Evolutionary conservation across 2,888 invertebrate genomes (phyloP).

Genomic region (Therioaphis trifolii): DNA sequence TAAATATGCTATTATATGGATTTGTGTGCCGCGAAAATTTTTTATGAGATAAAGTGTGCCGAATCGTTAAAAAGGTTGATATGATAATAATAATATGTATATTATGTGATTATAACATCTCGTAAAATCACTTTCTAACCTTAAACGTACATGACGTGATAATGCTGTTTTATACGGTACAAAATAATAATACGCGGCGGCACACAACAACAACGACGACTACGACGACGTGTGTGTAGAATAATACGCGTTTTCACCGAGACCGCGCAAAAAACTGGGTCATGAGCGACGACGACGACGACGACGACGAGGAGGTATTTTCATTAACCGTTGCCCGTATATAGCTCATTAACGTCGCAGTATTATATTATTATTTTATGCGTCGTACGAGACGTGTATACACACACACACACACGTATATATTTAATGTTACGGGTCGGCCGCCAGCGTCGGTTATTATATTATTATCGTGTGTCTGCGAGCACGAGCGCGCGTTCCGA

Average conservation of each 20-base stretch:
- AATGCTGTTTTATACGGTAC: background rate
- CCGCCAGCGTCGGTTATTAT: constrained; percentile 10
- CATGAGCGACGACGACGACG: constrained; percentile 26
- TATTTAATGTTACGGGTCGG: background rate
- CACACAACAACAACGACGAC: too few relatives aligned
- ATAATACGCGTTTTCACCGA: constrained; percentile 47
- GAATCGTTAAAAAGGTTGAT: too few relatives aligned
- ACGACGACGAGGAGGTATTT: too few relatives aligned
- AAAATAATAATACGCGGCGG: too few relatives aligned
- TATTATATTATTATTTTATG: background rate
- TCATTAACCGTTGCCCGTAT: constrained; percentile 38
- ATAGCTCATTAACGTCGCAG: constrained; percentile 26
- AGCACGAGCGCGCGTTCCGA: background rate
- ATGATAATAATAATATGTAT: too few relatives aligned
- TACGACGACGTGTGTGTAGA: too few relatives aligned
- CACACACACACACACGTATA: background rate
- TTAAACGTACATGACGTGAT: background rate
- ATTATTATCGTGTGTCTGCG: constrained; percentile 1
- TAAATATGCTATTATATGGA: too few relatives aligned
- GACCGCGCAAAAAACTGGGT: constrained; percentile 40
- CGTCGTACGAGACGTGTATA: background rate
- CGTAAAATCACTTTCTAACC: constrained; percentile 37
- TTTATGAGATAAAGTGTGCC: too few relatives aligned
- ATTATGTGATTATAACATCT: too few relatives aligned
- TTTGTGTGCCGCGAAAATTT: too few relatives aligned